phyloP scores from a whole-genome alignment of 1,140 invertebrate species.

The Drosophila ironensis region DNA sequence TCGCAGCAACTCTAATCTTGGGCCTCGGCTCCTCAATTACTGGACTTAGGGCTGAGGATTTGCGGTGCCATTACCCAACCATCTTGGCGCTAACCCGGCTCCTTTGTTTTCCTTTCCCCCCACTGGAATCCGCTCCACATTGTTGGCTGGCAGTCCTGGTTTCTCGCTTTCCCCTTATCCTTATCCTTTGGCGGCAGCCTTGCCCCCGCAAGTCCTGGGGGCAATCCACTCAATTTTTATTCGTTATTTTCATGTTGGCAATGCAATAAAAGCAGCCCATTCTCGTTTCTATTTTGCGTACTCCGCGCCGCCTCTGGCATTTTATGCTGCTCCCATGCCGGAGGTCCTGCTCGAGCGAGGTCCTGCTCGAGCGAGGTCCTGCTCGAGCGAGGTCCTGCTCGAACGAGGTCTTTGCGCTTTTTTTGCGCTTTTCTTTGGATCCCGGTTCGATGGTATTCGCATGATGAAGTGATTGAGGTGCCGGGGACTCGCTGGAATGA shows the following conservation, averaged over 20 bases:
- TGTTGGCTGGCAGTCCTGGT: too few relatives aligned
- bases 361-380: not conserved
- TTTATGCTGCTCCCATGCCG: not conserved
- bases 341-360: not conserved
- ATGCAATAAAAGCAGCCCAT: constrained; percentile 37
- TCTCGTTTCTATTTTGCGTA: constrained; percentile 14
- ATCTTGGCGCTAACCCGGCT: constrained; percentile 1
- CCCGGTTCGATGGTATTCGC: not conserved
- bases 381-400: not conserved
- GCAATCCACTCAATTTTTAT: constrained; percentile 74
- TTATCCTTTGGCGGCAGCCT: not conserved
- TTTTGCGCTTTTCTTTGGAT: too few relatives aligned
- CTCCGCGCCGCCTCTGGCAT: not conserved
- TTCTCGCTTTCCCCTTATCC: not conserved
- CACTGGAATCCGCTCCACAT: too few relatives aligned
- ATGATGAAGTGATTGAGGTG: constrained; percentile 79
- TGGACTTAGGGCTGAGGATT: constrained; percentile 23
- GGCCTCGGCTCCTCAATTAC: constrained; percentile 19
- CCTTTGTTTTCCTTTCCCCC: too few relatives aligned
- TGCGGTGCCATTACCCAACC: constrained; percentile 7
- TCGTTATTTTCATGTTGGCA: constrained; percentile 62
- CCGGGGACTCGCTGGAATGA: constrained; percentile 48
- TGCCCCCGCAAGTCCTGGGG: constrained; percentile 1
- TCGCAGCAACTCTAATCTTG: constrained; percentile 3
- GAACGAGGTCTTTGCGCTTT: too few relatives aligned